Evolutionary conservation across 2,113 vertebrate species (phyloP), one percentile per base, ranked within the genome.

Genomic region (Toxotes jaculatrix): DNA sequence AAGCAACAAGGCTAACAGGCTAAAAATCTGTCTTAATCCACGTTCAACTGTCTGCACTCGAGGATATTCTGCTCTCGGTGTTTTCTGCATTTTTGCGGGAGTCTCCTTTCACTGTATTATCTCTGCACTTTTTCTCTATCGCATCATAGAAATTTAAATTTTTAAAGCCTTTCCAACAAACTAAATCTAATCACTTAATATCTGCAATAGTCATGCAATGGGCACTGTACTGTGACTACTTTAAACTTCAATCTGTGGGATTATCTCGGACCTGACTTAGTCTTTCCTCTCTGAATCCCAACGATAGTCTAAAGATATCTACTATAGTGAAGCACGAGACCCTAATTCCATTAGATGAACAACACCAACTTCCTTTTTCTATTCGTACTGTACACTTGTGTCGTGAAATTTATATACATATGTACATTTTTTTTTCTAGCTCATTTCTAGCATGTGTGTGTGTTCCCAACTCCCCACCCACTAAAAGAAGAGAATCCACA

Each of bases 231-330:
- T 81, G 74, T 67, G 67, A 59, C 72, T 71, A 80, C 71, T 86
- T 85, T 87, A 77, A 91, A 85, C 49, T 71, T 80, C 84, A 91
- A 88, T 87, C 89, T 88, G 82, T 81, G 77, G 89, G 91, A 93
- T 93, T 93, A 93, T 83, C 86, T 75, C 74, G 31, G 79, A 74
- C 71, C 83, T 79, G 80, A 74, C 19, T 91, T 83, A 88, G 85
- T 65, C 83, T 79, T 82, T 90, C 80, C 56, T 74, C 68, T 73
- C 57, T 4, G 42, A 83, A 82, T 70, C 77, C 62, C 82, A 75
- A 27, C 65, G 17, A 79, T 74, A 56, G 77, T 84, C 93, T 94
- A 91, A 93, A 93, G 80, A 91, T 91, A 92, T 85, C 89, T 57
- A 64, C 71, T 51, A 68, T 49, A 55, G 62, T 21, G 6, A 74